Evolutionary conservation across 2,888 invertebrate species (phyloP).

Genomic region (Cryptocephalus moraei): DNA sequence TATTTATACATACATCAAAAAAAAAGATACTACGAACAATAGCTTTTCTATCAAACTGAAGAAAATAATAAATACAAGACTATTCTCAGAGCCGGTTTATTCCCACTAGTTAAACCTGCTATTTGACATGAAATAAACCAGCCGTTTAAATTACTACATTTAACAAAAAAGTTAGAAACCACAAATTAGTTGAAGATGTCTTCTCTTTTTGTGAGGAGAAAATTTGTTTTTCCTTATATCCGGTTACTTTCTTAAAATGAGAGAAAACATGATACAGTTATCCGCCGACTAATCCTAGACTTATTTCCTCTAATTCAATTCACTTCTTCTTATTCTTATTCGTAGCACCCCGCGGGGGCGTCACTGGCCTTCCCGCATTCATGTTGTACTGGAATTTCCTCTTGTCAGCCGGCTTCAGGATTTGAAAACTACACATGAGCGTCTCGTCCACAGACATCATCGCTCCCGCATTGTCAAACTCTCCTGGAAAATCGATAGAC

Average conservation of each 20-base stretch:
- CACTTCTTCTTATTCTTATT: conserved; percentile 93
- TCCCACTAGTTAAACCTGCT: too few relatives aligned
- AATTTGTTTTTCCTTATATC: too few relatives aligned
- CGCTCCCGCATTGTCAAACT: conserved; percentile 80
- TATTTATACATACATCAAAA: too few relatives aligned
- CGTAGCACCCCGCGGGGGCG: conserved; percentile 91
- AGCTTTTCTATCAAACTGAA: too few relatives aligned
- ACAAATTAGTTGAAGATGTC: too few relatives aligned
- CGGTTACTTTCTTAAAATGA: neutral
- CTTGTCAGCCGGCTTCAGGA: conserved; percentile 96
- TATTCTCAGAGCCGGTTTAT: too few relatives aligned
- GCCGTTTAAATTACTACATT: too few relatives aligned
- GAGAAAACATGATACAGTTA: conserved; percentile 9
- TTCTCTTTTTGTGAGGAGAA: too few relatives aligned
- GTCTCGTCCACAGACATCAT: conserved; percentile 99
- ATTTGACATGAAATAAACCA: too few relatives aligned
- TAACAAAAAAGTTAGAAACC: too few relatives aligned
- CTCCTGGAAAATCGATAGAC: conserved; percentile 30
- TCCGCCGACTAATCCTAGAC: conserved; percentile 14
- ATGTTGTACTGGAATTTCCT: conserved; percentile 93
- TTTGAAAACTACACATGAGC: conserved; percentile 98
- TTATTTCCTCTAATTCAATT: conserved; percentile 31
- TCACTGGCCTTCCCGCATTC: conserved; percentile 92
- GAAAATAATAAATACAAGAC: too few relatives aligned
- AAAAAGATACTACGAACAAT: too few relatives aligned